phyloP scores from a whole-genome alignment of 2,113 vertebrate genomes.

The Notechis scutatus region DNA sequence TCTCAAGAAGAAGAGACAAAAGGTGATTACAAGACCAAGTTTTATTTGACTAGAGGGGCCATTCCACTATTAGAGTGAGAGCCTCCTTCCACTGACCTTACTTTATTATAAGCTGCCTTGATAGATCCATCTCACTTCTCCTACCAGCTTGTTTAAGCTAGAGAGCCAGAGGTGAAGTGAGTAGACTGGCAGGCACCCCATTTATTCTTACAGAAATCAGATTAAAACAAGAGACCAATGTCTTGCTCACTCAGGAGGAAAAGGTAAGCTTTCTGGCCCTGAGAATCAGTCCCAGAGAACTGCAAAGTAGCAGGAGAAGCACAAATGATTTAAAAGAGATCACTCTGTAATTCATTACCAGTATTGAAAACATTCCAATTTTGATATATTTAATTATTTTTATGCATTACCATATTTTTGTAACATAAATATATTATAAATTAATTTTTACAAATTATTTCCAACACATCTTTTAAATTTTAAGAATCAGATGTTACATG shows the following conservation, averaged over 20 bases:
- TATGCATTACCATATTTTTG: no score
- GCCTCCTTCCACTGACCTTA: not conserved
- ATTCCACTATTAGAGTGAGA: not conserved
- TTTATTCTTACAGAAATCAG: not conserved
- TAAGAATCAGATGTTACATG: no score
- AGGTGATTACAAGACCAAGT: not conserved
- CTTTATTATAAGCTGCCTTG: not conserved
- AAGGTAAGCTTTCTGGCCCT: not conserved
- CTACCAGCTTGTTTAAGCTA: not conserved
- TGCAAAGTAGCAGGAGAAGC: not conserved
- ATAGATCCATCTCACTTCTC: not conserved
- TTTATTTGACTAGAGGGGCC: not conserved
- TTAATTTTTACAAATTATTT: no score
- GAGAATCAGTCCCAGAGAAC: not conserved
- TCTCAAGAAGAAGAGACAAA: not conserved
- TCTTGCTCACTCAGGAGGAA: not conserved
- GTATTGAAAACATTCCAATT: not conserved
- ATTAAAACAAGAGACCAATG: not conserved
- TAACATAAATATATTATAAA: no score
- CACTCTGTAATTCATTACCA: no score
- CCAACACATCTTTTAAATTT: no score
- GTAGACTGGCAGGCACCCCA: not conserved
- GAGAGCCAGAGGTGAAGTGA: not conserved
- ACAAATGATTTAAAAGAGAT: no score
- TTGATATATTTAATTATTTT: not conserved